Base-by-base conservation (phyloP, 2,113 vertebrate species). In the Phalacrocorax carbo region DNA sequence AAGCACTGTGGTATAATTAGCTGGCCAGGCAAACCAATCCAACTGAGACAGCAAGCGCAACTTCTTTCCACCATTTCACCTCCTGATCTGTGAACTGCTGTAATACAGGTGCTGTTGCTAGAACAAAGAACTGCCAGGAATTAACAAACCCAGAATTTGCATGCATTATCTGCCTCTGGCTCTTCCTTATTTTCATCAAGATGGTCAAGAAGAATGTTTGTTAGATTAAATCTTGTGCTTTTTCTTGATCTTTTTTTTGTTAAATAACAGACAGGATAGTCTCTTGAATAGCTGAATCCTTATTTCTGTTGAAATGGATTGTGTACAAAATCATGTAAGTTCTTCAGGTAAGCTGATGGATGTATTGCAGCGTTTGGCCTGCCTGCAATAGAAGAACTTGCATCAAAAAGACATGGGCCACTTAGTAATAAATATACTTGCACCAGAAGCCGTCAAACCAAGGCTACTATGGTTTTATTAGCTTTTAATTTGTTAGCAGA, bases 41-140 rank as follows among this genome's bases (percentile, higher is more conserved):
- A 94, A 23, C 9, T 11, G 13, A 51, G 93, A 75, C 29, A 95
- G 21, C 3, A 21, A 27, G 52, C 97, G 81, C 66, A 97, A 34
- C 20, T 85, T 61, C 9, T 44, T 36, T 58, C 94, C 9, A 90
- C n/a, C 30, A 0, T 21, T 15, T 3, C 4, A 36, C 14, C 34
- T 58, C 52, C 64, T 70, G 29, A 22, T 11, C 64, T 71, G 40
- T 44, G 70, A 61, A 95, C 78, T 54, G 88, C 82, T 62, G 15
- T 84, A 11, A 91, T 48, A 23, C 32, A 52, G 16, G 78, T 32
- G 18, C 51, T 15, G 38, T 40, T 97, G n/a, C 92, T 98, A 81
- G 70, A 98, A 9, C 82, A 91, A 44, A 98, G 75, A 86, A 86
- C 49, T 49, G 93, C 94, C 40, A 96, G 94, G 26, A 89, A 54